phyloP scores from a whole-genome alignment of 2,888 invertebrate species.

The Chloroclysta siterata region DNA sequence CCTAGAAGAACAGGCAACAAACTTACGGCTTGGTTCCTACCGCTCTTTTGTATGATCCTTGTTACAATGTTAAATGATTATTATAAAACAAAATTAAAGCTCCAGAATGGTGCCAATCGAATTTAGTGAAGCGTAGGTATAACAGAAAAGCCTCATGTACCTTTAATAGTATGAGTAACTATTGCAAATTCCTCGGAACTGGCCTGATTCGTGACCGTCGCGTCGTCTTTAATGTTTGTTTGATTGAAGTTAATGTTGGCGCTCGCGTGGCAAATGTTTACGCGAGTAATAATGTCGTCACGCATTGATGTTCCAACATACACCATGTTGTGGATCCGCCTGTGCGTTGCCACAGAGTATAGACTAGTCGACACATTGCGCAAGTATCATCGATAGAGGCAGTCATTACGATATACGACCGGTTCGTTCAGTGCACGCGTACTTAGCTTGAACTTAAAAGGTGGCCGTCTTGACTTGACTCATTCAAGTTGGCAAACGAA shows the following conservation, averaged over 20 bases:
- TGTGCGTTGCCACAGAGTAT: slow-evolving; percentile 19
- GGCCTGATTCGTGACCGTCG: slow-evolving; percentile 35
- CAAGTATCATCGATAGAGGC: slow-evolving; percentile 27
- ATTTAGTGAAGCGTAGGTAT: too few species aligned
- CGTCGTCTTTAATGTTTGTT: slow-evolving; percentile 35
- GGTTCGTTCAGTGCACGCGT: slow-evolving; percentile 43
- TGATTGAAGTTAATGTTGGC: slow-evolving; percentile 35
- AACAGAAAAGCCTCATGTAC: too few species aligned
- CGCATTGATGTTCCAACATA: slow-evolving; percentile 33
- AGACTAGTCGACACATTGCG: slow-evolving; percentile 30
- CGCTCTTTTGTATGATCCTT: too few species aligned
- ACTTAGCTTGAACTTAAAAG: slow-evolving; percentile 43
- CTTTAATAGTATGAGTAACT: slow-evolving; percentile 1
- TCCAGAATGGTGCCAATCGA: too few species aligned
- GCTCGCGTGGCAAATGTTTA: slow-evolving; percentile 35
- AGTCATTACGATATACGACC: slow-evolving; percentile 29
- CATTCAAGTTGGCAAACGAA: slow-evolving; percentile 24
- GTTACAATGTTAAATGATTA: too few species aligned
- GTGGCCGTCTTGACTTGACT: slow-evolving; percentile 30
- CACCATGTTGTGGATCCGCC: slow-evolving; percentile 22
- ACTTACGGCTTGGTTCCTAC: too few species aligned
- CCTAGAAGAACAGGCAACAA: too few species aligned
- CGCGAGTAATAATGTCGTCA: slow-evolving; percentile 37
- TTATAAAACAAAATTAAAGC: too few species aligned
- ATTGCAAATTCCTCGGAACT: slow-evolving; percentile 14